These are phyloP conservation scores for Mustela erminea DNA, from an alignment of 2,797 vertebrate species.

Conservation along the genomic window DNA sequence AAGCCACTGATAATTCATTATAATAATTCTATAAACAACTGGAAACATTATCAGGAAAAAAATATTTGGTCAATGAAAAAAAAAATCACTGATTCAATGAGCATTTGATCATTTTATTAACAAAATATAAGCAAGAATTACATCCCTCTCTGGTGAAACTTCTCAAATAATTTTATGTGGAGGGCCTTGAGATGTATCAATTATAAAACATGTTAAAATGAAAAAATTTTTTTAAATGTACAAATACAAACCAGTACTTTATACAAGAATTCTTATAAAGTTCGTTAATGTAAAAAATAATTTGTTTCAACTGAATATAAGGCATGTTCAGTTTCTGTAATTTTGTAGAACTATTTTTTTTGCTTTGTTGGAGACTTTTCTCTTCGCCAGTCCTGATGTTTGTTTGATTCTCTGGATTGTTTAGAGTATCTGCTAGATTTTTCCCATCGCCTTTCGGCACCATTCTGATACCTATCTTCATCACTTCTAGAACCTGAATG, in stretches of 20 bases:
- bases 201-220: constrained; percentile 86
- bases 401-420: constrained; percentile 86
- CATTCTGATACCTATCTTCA: constrained; percentile 85
- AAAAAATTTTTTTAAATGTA: constrained; percentile 86
- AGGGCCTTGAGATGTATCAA: constrained; percentile 72
- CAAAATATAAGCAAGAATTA: constrained; percentile 86
- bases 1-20: constrained; percentile 46
- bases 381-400: constrained; percentile 83
- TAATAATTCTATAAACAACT: constrained; percentile 4
- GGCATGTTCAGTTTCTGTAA: background rate
- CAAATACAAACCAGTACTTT: constrained; percentile 86
- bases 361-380: constrained; percentile 88
- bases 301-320: constrained; percentile 68
- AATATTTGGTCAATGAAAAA: constrained; percentile 55
- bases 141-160: constrained; percentile 64
- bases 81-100: constrained; percentile 69
- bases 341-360: constrained; percentile 84
- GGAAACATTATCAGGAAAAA: constrained; percentile 67
- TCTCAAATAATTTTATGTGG: constrained; percentile 79
- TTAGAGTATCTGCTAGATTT: constrained; percentile 83
- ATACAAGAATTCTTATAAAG: constrained; percentile 86
- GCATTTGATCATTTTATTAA: constrained; percentile 86
- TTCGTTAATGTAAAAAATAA: constrained; percentile 80
- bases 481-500: constrained; percentile 82
- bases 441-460: constrained; percentile 84